Conservation (phyloP, 2,113 vertebrate species). For the Thymallus thymallus region DNA sequence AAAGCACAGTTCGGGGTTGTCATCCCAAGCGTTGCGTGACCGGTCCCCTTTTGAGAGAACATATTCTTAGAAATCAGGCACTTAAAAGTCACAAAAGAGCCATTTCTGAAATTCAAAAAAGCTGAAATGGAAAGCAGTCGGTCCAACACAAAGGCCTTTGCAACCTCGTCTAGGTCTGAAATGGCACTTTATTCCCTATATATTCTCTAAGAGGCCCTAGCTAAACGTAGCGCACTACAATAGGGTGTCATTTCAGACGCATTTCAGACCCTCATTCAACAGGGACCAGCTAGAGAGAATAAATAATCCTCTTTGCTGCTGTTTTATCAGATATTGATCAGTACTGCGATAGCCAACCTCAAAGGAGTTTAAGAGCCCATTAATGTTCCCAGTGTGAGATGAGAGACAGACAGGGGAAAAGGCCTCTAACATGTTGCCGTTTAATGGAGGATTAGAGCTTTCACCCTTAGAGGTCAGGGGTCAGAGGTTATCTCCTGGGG, state of each 20-base stretch:
- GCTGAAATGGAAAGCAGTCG: neutral
- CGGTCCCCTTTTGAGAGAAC: slow-evolving; percentile 21
- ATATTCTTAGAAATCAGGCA: slow-evolving; percentile 21
- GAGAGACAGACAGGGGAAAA: neutral
- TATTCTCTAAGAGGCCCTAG: too few species aligned
- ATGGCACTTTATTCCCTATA: too few species aligned
- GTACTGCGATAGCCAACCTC: slow-evolving; percentile 7
- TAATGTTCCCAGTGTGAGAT: slow-evolving; percentile 30
- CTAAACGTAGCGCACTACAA: too few species aligned
- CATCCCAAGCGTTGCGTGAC: slow-evolving; percentile 52
- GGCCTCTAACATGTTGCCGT: slow-evolving; percentile 28
- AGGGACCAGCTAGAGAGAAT: neutral
- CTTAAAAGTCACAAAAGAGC: slow-evolving; percentile 18
- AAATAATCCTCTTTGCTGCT: neutral
- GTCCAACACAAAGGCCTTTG: slow-evolving; percentile 10
- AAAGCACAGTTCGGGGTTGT: slow-evolving; percentile 2
- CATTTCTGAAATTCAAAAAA: slow-evolving; percentile 3
- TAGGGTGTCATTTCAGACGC: too few species aligned
- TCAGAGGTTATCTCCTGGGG: slow-evolving; percentile 37
- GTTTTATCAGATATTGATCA: slow-evolving; percentile 20
- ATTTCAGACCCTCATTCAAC: too few species aligned
- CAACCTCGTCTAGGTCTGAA: too few species aligned
- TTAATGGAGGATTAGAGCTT: slow-evolving; percentile 41
- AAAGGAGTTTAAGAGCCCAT: slow-evolving; percentile 25
- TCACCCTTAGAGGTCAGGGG: slow-evolving; percentile 51